Evolutionary conservation across 1,140 invertebrate genomes (phyloP).

Genomic region (Saccostrea glomerata): DNA sequence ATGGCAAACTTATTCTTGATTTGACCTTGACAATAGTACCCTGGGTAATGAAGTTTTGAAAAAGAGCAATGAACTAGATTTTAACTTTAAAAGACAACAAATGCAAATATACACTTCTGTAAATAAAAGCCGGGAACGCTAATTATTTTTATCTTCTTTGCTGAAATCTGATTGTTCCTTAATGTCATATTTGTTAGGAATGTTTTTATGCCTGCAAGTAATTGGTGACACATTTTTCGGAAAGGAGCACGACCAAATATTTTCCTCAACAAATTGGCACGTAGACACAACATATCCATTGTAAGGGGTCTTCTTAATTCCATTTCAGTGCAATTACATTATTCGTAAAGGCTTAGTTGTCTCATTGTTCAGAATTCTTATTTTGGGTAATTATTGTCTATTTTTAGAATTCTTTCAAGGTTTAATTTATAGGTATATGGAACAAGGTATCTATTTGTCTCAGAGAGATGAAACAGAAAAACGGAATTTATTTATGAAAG

Average conservation of each 20-base stretch:
- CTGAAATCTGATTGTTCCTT: not conserved
- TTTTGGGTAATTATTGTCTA: not conserved
- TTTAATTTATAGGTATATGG: not conserved
- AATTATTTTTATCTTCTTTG: slow-evolving; percentile 21
- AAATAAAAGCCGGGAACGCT: too few relatives aligned
- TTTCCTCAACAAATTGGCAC: not conserved
- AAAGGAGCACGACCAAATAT: slow-evolving; percentile 9
- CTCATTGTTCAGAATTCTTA: not conserved
- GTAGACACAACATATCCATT: not conserved
- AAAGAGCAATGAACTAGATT: too few relatives aligned
- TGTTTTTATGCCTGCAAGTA: slow-evolving; percentile 27
- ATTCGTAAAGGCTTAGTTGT: not conserved
- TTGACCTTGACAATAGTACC: too few relatives aligned
- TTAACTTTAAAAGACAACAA: too few relatives aligned
- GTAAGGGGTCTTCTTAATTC: not conserved
- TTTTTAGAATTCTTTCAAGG: slow-evolving; percentile 15
- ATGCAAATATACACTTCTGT: too few relatives aligned
- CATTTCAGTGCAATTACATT: slow-evolving; percentile 15
- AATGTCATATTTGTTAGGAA: slow-evolving; percentile 7
- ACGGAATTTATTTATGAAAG: too few relatives aligned
- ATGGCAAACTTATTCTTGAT: too few relatives aligned
- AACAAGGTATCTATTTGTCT: slow-evolving; percentile 4
- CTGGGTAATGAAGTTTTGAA: too few relatives aligned
- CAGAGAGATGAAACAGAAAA: too few relatives aligned
- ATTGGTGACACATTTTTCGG: slow-evolving; percentile 13